These are phyloP conservation scores for Acrobasis consociella DNA, from an alignment of 2,888 invertebrate species.

Conservation along the genomic window DNA sequence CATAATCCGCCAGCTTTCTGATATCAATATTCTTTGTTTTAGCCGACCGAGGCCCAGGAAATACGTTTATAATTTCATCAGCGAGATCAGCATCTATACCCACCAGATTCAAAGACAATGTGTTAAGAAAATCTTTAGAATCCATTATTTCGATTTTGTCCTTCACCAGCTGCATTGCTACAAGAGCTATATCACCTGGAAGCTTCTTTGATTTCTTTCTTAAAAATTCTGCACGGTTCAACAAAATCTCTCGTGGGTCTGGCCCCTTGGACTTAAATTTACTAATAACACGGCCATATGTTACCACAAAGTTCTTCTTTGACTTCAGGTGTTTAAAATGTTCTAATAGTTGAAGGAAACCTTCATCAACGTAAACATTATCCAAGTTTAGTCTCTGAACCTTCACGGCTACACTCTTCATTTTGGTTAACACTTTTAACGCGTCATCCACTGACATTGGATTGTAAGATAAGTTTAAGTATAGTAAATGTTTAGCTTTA, in stretches of 20 bases:
- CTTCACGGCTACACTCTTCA: constrained; percentile 44
- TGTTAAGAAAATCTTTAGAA: constrained; percentile 42
- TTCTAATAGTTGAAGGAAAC: constrained; percentile 43
- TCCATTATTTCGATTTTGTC: constrained; percentile 41
- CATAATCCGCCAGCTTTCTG: constrained; percentile 47
- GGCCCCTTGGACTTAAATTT: constrained; percentile 37
- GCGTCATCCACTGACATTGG: constrained; percentile 56
- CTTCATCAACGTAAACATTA: constrained; percentile 47
- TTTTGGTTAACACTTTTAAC: constrained; percentile 42
- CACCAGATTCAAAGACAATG: constrained; percentile 37
- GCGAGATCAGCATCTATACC: constrained; percentile 49
- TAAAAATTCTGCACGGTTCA: constrained; percentile 55
- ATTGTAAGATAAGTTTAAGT: constrained; percentile 59
- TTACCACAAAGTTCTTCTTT: constrained; percentile 45
- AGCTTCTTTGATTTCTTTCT: constrained; percentile 46
- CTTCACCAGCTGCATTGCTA: constrained; percentile 49
- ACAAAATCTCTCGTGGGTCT: constrained; percentile 53
- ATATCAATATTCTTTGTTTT: constrained; percentile 54
- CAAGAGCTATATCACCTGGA: constrained; percentile 51
- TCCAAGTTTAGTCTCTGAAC: constrained; percentile 52
- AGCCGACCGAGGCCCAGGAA: constrained; percentile 44
- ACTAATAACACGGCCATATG: constrained; percentile 47
- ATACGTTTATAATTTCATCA: constrained; percentile 47
- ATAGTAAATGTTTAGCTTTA: constrained; percentile 48
- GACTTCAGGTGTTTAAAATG: constrained; percentile 40